Conservation (phyloP, 2,797 vertebrate genomes). For the Phrynocephalus forsythii region DNA sequence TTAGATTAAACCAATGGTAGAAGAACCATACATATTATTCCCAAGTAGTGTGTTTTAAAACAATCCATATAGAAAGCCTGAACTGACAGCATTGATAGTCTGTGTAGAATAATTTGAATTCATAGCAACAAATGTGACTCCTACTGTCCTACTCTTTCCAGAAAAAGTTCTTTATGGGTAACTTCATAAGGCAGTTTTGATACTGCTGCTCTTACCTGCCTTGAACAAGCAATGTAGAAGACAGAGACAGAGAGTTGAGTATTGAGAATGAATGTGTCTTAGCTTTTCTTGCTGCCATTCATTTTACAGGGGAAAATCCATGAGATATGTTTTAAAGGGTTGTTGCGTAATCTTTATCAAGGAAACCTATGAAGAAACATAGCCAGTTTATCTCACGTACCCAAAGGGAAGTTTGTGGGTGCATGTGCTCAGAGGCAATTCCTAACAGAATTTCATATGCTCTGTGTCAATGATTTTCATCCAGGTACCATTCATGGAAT, state of each 20-base stretch:
- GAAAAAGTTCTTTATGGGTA: constrained; percentile 39
- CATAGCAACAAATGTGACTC: background rate
- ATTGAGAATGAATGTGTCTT: constrained; percentile 21
- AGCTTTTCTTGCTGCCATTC: background rate
- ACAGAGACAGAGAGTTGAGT: constrained; percentile 45
- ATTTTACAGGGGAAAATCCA: background rate
- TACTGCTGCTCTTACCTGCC: constrained; percentile 50
- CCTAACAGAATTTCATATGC: background rate
- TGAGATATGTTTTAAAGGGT: background rate
- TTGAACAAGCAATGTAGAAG: constrained; percentile 42
- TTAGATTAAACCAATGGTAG: background rate
- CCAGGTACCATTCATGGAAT: no score
- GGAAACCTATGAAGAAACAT: background rate
- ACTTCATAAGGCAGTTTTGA: constrained; percentile 53
- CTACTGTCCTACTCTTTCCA: constrained; percentile 40
- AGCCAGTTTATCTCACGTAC: background rate
- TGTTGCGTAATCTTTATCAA: background rate
- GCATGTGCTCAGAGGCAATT: background rate
- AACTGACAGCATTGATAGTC: no score
- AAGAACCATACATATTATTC: background rate
- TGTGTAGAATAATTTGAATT: background rate
- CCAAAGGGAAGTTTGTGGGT: background rate
- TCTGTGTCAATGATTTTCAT: background rate
- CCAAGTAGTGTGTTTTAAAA: background rate
- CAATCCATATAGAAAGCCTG: background rate